Evolutionary conservation across 2,888 invertebrate species (phyloP), one percentile per base, ranked within the genome.

Genomic region (Hecatera dysodea): DNA sequence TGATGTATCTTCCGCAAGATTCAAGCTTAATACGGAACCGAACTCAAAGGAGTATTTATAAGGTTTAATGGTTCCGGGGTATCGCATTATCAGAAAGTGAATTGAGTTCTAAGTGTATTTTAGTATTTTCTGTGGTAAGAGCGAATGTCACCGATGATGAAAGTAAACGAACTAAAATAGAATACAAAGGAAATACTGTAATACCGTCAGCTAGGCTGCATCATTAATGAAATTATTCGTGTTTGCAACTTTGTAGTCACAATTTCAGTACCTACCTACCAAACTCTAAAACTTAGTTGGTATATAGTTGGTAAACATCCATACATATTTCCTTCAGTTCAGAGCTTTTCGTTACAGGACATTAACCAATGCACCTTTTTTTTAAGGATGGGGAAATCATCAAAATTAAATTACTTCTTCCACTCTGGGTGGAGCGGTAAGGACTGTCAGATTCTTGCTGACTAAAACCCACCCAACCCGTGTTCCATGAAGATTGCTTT

Each of bases 1-100:
- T 80, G 75, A 80, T 59, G 68, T 68, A 42, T 53, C 57, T 78
- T 68, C 68, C 24, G 52, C 56, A 19, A 56, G 44, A 50, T 59
- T 24, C 22, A 33, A 36, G 6, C 29, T 42, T 56, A 60, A 52
- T 76, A 55, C 33, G 50, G 19, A n/a, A 60, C 55, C 27, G 29
- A 27, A 27, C 39, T 24, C 48, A 63, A 78, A 60, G 33, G 27
- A 50, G 52, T 17, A 61, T 57, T 24, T 61, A 29, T 62, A 39
- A 27, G 29, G 12, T 48, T 12, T 48, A 78, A 56, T 72, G 64
- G 56, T 62, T 62, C 52, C 61, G 55, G 56, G 29, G 19, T 71
- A 65, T 48, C 11, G 44, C n/a, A 36, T 22, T 52, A 69, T 27
- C n/a, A 36, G 44, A 42, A 53, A 60, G 44, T 62, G 0, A 44